A percentile compares a stretch with the other conserved stretches of the same genome.
phyloP scores from a whole-genome alignment of 2,113 vertebrate genomes.

The Emydocephalus ijimae region DNA sequence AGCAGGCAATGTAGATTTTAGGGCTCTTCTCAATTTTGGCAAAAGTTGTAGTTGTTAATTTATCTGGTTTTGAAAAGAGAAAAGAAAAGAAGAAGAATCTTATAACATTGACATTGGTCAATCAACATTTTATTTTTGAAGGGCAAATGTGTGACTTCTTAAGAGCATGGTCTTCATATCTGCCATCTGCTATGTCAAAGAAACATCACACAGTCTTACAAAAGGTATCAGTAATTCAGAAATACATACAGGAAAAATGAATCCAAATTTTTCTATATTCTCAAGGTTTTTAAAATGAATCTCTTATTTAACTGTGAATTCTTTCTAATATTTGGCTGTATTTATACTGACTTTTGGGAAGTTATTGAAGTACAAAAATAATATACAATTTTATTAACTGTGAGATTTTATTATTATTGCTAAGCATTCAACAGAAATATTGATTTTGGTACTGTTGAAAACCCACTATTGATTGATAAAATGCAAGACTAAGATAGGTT shows the following conservation, averaged over 20 bases:
- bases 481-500: background rate
- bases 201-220: background rate
- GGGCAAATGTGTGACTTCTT: background rate
- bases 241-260: background rate
- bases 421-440: background rate
- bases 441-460: conserved; percentile 8
- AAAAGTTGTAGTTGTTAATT: background rate
- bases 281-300: background rate
- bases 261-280: background rate
- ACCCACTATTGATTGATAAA: background rate
- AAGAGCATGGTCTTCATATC: background rate
- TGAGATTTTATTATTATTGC: background rate
- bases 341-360: background rate
- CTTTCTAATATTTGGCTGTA: background rate
- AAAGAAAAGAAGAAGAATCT: background rate
- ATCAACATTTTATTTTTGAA: background rate
- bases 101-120: background rate
- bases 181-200: background rate
- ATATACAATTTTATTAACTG: background rate
- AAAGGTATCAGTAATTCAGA: background rate
- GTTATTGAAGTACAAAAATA: background rate
- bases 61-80: background rate
- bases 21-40: background rate
- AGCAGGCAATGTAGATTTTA: background rate
- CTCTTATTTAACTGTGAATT: background rate